Base-by-base conservation (phyloP, 2,113 vertebrate species). In the Motacilla tschutschensis region DNA sequence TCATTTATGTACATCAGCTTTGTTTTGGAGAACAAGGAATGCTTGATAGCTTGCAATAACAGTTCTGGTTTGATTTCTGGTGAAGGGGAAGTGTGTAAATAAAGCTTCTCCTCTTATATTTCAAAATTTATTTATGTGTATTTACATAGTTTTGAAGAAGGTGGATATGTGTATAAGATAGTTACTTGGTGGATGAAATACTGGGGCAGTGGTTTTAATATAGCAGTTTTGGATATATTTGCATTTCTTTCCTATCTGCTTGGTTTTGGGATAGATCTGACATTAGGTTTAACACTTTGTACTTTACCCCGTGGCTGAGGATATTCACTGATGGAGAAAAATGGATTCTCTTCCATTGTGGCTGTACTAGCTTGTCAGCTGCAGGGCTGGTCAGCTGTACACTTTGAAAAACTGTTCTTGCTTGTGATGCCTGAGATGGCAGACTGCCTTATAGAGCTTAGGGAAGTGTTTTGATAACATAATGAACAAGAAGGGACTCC, bases 1-100 rank as follows among this genome's bases (percentile, higher is more conserved):
- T 77, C 1, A 0, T 62, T 91, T 75, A 58, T 79, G 21, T 88
- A 22, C 46, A 73, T 47, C 54, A 91, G 57, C 79, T 91, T 91
- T 91, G 58, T 67, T 92, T 48, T 51, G 78, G 81, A 78, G 59
- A 93, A 55, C 55, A 62, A 84, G 86, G 54, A 65, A 48, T 76
- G 26, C 43, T 81, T 91, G 38, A 54, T 69, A 62, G 72, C 70
- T 79, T 57, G 60, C 54, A 79, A 1, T 60, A 78, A n/a, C 4
- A 59, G 29, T 75, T 91, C 83, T 67, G n/a, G 41, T 86, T 86
- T 0, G 4, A 35, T 63, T 59, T 79, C 40, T 87, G 19, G 7
- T 84, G 59, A 67, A 91, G 64, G 20, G 21, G 10, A 74, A 67
- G 43, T 55, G 47, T 21, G 21, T 72, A 87, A 72, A 87, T 67